phyloP scores from a whole-genome alignment of 1,140 invertebrate genomes.

The Phenacoccus solenopsis region DNA sequence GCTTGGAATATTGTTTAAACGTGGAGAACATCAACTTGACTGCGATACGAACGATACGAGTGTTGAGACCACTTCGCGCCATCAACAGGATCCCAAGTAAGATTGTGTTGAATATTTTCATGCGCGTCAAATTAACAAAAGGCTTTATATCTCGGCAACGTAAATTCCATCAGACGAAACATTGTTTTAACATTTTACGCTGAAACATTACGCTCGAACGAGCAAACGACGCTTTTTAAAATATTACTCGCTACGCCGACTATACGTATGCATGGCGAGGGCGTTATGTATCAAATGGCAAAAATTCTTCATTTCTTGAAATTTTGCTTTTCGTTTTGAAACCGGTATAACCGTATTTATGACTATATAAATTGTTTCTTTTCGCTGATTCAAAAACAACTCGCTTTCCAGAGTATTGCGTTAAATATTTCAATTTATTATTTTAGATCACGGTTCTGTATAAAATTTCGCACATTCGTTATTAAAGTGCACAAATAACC shows the following conservation, averaged over 20 bases:
- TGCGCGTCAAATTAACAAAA: neutral
- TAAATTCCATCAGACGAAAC: neutral
- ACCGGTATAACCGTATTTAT: no score
- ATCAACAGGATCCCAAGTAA: constrained; percentile 99
- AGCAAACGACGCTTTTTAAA: neutral
- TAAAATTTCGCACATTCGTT: no score
- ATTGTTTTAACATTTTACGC: neutral
- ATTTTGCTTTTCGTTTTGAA: no score
- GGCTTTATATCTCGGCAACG: neutral
- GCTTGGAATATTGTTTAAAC: constrained; percentile 86
- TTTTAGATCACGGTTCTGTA: no score
- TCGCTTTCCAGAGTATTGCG: no score
- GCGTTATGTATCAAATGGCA: no score
- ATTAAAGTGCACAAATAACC: no score
- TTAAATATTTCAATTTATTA: no score
- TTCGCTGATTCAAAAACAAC: no score
- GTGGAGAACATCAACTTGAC: constrained; percentile 97
- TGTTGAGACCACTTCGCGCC: constrained; percentile 85
- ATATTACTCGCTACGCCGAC: neutral
- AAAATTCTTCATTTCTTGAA: no score
- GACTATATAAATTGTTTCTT: no score
- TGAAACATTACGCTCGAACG: neutral
- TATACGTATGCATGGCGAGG: no score
- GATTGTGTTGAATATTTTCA: constrained; percentile 35
- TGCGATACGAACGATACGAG: constrained; percentile 93